A percentile compares a stretch with the other conserved stretches of the same genome.
Evolutionary conservation across 2,113 vertebrate genomes (phyloP).

Genomic region (Saguinus imperator): DNA sequence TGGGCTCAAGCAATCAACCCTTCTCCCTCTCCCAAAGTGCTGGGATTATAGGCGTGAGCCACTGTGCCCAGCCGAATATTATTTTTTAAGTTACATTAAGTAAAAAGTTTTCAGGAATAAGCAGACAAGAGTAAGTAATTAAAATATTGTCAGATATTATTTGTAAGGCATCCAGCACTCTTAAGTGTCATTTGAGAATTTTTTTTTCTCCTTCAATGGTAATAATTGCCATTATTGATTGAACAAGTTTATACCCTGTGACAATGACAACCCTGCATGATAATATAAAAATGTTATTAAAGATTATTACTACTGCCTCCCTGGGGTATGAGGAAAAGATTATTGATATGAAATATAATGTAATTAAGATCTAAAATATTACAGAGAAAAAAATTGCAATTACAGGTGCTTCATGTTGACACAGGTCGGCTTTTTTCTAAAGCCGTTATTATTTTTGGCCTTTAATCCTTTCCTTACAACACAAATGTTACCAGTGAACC

Average conservation of each 20-base stretch:
- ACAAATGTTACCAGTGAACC: background rate
- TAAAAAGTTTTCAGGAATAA: background rate
- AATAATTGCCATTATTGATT: background rate
- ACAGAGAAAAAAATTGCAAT: background rate
- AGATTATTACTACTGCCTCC: background rate
- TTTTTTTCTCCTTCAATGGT: background rate
- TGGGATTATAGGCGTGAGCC: too few relatives aligned
- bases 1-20: too few relatives aligned
- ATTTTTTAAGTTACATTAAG: background rate
- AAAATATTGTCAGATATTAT: background rate
- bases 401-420: background rate
- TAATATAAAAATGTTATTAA: background rate
- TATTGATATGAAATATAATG: background rate
- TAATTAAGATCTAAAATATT: conserved; percentile 2
- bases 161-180: background rate
- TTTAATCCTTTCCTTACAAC: background rate
- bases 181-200: background rate
- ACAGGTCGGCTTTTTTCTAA: background rate
- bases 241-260: background rate
- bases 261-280: background rate
- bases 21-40: too few relatives aligned
- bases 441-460: background rate
- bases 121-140: background rate
- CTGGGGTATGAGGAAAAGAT: background rate
- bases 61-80: background rate